Base-by-base conservation (phyloP, 2,888 invertebrate genomes). In the Plemyria rubiginata region DNA sequence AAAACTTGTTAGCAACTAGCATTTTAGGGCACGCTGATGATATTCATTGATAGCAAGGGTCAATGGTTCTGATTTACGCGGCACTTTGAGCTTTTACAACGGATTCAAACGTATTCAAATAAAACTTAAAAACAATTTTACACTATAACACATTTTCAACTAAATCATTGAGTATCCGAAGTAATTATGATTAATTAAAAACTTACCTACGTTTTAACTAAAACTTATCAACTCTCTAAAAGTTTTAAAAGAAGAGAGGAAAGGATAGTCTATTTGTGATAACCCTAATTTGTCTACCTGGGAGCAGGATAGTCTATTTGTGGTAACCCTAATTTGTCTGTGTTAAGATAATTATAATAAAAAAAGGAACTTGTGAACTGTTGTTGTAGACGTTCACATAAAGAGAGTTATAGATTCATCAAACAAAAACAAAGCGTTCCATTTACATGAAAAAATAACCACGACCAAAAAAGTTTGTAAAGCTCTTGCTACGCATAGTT, bases 371-470 rank as follows among this genome's bases (percentile, higher is more conserved):
- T 38, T 38, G 11, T 45, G 9, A 45, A 38, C 54, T 41, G 40
- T 13, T 53, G 29, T 22, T 41, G 43, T 43, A 55, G 38, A 49
- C 28, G 43, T 54, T 45, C n/a, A 45, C 32, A n/a, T 49, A 52
- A 36, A 16, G 56, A 9, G 41, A 36, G 60, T 54, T 48, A 16
- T 48, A 54, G 56, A 41, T 56, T 50, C 53, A 57, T 53, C 65
- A 74, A 73, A 78, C 74, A 76, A 80, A 78, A 79, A 78, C 77
- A 80, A 77, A 76, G 66, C 69, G 74, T 71, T 75, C 67, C 41
- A 60, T 69, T 67, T 68, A 74, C 65, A 74, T 76, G 73, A 77
- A 78, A 79, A 81, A 81, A 78, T 72, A 68, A 77, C 74, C 74
- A 78, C 74, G 72, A 75, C 73, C 70, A 63, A 76, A 74, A 68